phyloP scores from a whole-genome alignment of 2,888 invertebrate species.

The Drosophila barbarae region DNA sequence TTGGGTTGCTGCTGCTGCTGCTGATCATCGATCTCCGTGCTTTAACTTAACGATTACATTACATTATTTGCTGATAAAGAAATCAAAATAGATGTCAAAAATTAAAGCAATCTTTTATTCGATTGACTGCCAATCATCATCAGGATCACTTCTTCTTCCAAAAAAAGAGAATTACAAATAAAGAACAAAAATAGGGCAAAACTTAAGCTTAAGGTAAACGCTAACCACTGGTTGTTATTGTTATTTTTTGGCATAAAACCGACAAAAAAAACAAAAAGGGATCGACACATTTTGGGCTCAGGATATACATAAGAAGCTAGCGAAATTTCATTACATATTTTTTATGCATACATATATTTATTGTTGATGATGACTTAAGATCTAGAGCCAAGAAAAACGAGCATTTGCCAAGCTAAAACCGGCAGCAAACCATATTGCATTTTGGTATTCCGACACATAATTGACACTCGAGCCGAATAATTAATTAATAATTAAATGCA shows the following conservation, averaged over 20 bases:
- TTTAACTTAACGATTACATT: slow-evolving; percentile 34
- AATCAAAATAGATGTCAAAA: slow-evolving; percentile 7
- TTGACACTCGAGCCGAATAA: slow-evolving; percentile 23
- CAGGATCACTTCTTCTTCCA: slow-evolving; percentile 10
- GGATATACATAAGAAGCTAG: slow-evolving; percentile 44
- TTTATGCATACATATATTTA: slow-evolving; percentile 17
- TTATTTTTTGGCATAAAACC: slow-evolving; percentile 24
- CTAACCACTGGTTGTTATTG: slow-evolving; percentile 1
- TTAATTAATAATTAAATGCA: slow-evolving; percentile 27
- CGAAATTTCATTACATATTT: slow-evolving; percentile 39
- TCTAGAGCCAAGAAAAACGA: slow-evolving; percentile 39
- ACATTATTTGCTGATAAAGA: slow-evolving; percentile 28
- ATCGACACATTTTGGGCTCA: slow-evolving; percentile 20
- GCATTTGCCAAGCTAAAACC: slow-evolving; percentile 39
- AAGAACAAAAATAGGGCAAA: slow-evolving; percentile 26
- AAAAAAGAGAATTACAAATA: slow-evolving; percentile 3
- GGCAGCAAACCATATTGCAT: slow-evolving; percentile 30
- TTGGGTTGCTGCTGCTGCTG: slow-evolving; percentile 16
- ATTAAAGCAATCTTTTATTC: slow-evolving; percentile 31
- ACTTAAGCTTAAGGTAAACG: slow-evolving; percentile 8
- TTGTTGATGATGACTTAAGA: slow-evolving; percentile 41
- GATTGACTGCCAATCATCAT: slow-evolving; percentile 24
- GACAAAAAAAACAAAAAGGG: slow-evolving; percentile 8
- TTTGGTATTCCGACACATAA: slow-evolving; percentile 17
- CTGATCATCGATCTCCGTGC: background rate